Percentiles rank a stretch among this genome's conserved stretches.
Evolutionary conservation across 1,140 invertebrate genomes (phyloP).

Genomic region (Aethina tumida): DNA sequence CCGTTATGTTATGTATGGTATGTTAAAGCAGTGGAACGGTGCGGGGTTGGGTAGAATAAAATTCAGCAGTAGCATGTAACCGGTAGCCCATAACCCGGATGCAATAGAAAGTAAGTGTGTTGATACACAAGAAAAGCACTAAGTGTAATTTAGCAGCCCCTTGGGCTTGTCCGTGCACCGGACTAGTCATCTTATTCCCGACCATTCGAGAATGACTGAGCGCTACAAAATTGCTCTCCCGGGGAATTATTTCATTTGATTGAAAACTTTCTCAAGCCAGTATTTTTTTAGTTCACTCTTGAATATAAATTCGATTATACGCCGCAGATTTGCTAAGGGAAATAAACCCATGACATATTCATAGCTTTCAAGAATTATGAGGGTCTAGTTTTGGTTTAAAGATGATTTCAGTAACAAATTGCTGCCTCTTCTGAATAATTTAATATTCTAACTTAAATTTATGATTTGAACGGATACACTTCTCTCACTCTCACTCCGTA

Average conservation of each 20-base stretch:
- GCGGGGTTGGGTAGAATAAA: too few relatives aligned
- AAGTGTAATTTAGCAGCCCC: constrained; percentile 35
- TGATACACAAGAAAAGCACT: constrained; percentile 31
- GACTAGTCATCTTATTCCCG: constrained; percentile 28
- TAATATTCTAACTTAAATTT: constrained; percentile 26
- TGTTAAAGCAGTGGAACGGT: too few relatives aligned
- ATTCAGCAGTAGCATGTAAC: too few relatives aligned
- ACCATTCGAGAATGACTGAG: constrained; percentile 31
- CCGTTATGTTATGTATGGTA: too few relatives aligned
- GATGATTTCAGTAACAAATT: constrained; percentile 29
- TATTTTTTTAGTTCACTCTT: constrained; percentile 31
- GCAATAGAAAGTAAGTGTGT: too few relatives aligned
- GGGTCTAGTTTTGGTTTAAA: constrained; percentile 25
- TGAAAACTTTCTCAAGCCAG: constrained; percentile 34
- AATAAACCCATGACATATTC: constrained; percentile 24
- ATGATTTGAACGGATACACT: constrained; percentile 5
- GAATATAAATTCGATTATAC: constrained; percentile 47
- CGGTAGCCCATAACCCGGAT: too few relatives aligned
- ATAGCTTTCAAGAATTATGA: constrained; percentile 24
- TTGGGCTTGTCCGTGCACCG: constrained; percentile 22
- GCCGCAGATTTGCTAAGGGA: constrained; percentile 28
- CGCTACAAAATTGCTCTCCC: constrained; percentile 32
- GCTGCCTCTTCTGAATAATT: constrained; percentile 25
- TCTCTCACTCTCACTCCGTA: not conserved
- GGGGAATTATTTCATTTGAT: constrained; percentile 37